Evolutionary conservation across 2,113 vertebrate species (phyloP).

Genomic region (Melanostigma gelatinosum): DNA sequence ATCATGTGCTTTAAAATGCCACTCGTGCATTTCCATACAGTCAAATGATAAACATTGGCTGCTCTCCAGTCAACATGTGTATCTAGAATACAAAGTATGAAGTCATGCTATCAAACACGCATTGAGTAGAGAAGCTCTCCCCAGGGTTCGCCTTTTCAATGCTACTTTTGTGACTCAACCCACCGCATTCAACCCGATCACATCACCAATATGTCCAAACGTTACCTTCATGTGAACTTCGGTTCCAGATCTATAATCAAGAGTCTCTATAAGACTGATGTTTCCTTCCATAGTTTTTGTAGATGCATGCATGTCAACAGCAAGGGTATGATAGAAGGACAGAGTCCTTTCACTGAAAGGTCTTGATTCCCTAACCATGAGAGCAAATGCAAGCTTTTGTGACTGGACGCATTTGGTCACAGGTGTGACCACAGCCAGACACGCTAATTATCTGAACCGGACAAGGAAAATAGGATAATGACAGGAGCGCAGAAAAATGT

Average conservation of each 20-base stretch:
- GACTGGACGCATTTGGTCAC: not conserved
- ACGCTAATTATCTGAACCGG: not conserved
- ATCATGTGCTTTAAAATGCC: not conserved
- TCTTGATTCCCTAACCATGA: not conserved
- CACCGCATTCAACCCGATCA: no score
- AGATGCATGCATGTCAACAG: not conserved
- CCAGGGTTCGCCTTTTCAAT: no score
- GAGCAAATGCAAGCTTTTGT: not conserved
- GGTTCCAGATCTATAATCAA: no score
- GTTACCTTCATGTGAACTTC: no score
- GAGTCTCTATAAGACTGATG: not conserved
- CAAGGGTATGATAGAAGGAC: not conserved
- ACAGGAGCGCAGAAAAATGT: conserved; percentile 25
- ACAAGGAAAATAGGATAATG: conserved; percentile 22
- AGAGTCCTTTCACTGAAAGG: not conserved
- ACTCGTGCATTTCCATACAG: not conserved
- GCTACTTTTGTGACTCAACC: no score
- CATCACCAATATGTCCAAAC: no score
- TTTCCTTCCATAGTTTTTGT: not conserved
- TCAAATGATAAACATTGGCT: not conserved
- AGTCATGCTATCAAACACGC: not conserved
- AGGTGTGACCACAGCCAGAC: not conserved
- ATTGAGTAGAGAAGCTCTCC: not conserved
- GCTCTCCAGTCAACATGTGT: not conserved
- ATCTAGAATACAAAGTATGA: not conserved